Percentiles rank a stretch among this genome's conserved stretches.
Evolutionary conservation across 2,888 invertebrate species (phyloP).

Genomic region (Nomada hirtipes): DNA sequence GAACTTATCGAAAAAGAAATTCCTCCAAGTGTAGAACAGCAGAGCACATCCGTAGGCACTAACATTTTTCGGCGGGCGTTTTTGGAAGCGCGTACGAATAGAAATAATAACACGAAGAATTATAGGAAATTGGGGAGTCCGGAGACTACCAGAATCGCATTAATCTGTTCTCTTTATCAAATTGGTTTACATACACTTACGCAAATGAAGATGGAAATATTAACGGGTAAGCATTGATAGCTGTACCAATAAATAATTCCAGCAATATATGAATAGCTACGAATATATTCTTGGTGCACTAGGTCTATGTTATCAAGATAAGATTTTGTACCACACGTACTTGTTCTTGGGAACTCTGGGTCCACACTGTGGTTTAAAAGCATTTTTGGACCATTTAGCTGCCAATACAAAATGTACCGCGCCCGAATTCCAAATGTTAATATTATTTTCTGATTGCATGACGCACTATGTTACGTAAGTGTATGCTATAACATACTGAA

Average conservation of each 20-base stretch:
- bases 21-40: slow-evolving; percentile 82
- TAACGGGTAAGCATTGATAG: slow-evolving; percentile 91
- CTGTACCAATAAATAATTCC: neutral
- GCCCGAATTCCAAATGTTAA: slow-evolving; percentile 96
- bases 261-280: slow-evolving; percentile 6
- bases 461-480: slow-evolving; percentile 98
- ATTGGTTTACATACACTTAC: slow-evolving; percentile 95
- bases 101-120: slow-evolving; percentile 87
- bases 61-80: slow-evolving; percentile 87
- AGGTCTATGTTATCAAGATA: slow-evolving; percentile 98
- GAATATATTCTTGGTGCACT: slow-evolving; percentile 39
- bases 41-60: slow-evolving; percentile 83
- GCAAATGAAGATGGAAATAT: slow-evolving; percentile 95
- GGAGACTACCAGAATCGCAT: slow-evolving; percentile 92
- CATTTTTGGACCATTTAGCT: slow-evolving; percentile 93
- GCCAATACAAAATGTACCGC: slow-evolving; percentile 92
- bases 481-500: slow-evolving; percentile 60
- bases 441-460: slow-evolving; percentile 97
- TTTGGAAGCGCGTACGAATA: slow-evolving; percentile 87
- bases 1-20: slow-evolving; percentile 84
- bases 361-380: slow-evolving; percentile 94
- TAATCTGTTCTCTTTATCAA: slow-evolving; percentile 96
- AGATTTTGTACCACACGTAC: slow-evolving; percentile 96
- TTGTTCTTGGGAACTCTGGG: slow-evolving; percentile 94
- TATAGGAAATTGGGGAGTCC: slow-evolving; percentile 92